Evolutionary conservation across 2,113 vertebrate species (phyloP), one percentile per base, ranked within the genome.

Genomic region (Pangasianodon gigas): DNA sequence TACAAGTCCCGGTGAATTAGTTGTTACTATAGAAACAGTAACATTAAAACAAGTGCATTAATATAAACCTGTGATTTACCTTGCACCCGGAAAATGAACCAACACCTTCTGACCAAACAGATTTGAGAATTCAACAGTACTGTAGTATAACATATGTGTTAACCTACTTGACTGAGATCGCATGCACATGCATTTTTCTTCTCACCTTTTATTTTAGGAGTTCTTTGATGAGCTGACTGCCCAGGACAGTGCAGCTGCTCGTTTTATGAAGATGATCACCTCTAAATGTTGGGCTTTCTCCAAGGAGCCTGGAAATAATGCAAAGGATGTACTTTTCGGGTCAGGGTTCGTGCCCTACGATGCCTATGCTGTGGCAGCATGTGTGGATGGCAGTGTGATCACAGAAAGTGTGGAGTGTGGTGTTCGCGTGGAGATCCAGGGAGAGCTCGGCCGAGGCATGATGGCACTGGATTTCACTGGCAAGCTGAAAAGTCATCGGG

Each of bases 311-410:
- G 60, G 90, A 85, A 65, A 0, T 54, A 92, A 13, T 0, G 93
- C 86, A 77, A 94, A 93, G 52, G 94, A 94, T 7, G 46, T 93
- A 26, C 88, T 94, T 32, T 96, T 95, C 6, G 94, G 94, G 1
- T 46, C 92, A 0, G 94, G 94, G 56, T 97, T 96, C 0, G 96
- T 96, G 41, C 94, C 96, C 0, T 96, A 95, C 0, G 96, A 97
- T 3, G 88, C 95, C 3, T 96, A 95, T 0, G 95, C 95, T 0
- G 91, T 96, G 93, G 94, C 96, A 0, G 95, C 95, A 11, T 96
- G 93, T 24, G 88, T 96, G 0, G 95, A 97, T 74, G 7, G n/a
- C 91, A 92, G 91, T 3, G 85, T 96, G 60, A 93, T 96, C 4
- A 95, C 91, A 0, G 94, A 95, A 88, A 93, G 82, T 21, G 67